phyloP scores from a whole-genome alignment of 2,113 vertebrate species.

The Seriola quinqueradiata region DNA sequence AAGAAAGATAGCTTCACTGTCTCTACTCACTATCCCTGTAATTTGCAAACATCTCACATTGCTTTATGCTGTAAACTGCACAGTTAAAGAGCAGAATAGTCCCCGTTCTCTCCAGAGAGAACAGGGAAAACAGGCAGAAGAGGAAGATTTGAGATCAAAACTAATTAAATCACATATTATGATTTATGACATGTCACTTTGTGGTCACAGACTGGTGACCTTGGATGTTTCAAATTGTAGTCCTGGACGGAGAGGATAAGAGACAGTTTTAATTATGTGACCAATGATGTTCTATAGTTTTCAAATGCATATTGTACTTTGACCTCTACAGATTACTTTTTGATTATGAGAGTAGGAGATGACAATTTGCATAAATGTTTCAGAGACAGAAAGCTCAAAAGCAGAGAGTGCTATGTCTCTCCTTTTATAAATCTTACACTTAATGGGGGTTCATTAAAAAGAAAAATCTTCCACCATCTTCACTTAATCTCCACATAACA shows the following conservation, averaged over 20 bases:
- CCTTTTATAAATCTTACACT: neutral
- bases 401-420: neutral
- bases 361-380: neutral
- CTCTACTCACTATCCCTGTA: neutral
- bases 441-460: neutral
- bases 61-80: neutral
- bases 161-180: slow-evolving; percentile 27
- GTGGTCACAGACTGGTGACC: slow-evolving; percentile 16
- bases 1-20: slow-evolving; percentile 27
- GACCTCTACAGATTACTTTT: slow-evolving; percentile 16
- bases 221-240: slow-evolving; percentile 16
- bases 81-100: neutral
- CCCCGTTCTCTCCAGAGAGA: neutral
- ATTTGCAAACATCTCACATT: slow-evolving; percentile 20
- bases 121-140: neutral
- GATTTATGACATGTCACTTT: slow-evolving; percentile 29
- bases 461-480: neutral
- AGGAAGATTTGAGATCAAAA: slow-evolving; percentile 5
- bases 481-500: neutral
- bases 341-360: neutral
- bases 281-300: slow-evolving; percentile 13
- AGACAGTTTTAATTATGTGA: slow-evolving; percentile 36
- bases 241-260: neutral
- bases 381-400: neutral
- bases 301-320: slow-evolving; percentile 25